Base-by-base conservation (phyloP, 2,797 vertebrate genomes). In the Buphagus erythrorhynchus region DNA sequence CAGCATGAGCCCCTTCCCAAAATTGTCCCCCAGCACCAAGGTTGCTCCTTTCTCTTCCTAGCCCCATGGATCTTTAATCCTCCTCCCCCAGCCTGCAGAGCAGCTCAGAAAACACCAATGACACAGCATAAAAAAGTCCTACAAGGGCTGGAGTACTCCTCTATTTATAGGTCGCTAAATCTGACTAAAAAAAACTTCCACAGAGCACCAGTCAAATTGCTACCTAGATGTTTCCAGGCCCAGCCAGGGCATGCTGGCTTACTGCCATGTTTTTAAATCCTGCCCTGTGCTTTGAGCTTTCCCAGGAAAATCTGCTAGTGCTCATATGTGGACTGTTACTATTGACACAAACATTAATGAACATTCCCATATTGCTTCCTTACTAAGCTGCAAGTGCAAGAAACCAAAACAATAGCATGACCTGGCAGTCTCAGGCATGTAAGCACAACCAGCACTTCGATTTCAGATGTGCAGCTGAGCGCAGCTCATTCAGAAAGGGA, bases 151-250 rank as follows among this genome's bases (percentile, higher is more conserved):
- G 91, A 96, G 87, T 77, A 72, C 72, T 96, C 61, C 58, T 93
- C 93, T 93, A 91, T 95, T 96, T 94, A 95, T 93, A 95, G 91
- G 28, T 88, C 2, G 11, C 75, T 95, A 94, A 95, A 88, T 80
- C 82, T 75, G 85, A 90, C 72, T 58, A 7, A 38, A 93, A 92
- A 58, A 62, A 78, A 40, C 58, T 89, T 91, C 61, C 85, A 40
- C 38, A 88, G 85, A 86, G 68, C 89, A 90, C 72, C 79, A 93
- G 81, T 91, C 94, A 91, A 82, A 97, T 93, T 93, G 85, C 82
- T 90, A 95, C 96, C 93, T 88, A 93, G 94, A 84, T 49, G 85
- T 61, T 96, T 95, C 87, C 87, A 94, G 69, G 38, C 72, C 54
- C 79, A 95, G 85, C 49, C 85, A 65, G 75, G 54, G 82, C 2